Evolutionary conservation across 92 coral and sea anemone genomes (phyloP), one percentile per base, ranked within the genome.

Genomic region (Palythoa grandis): DNA sequence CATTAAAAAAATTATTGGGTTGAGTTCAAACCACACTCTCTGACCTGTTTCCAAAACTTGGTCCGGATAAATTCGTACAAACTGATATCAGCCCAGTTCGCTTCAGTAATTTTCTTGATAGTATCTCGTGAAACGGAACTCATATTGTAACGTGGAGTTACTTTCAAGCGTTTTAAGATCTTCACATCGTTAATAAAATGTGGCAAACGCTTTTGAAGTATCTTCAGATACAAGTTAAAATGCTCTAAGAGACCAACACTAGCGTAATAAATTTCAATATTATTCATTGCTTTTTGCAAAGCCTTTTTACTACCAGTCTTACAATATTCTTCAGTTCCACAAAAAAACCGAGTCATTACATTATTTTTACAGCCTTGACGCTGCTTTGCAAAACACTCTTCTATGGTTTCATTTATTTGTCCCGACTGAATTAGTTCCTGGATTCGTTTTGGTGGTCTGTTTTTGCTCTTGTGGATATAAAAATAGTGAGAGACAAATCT

Each of bases 71-170:
- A 95, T 7, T 91, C 77, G 70, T 95, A 96, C 72, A 96, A 82
- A 74, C 89, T 88, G 1, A 87, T 77, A 84, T 96, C 99, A 3
- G 97, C 99, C 77, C 88, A 76, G 91, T 96, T 96, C 10, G 91
- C 94, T 52, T 89, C 90, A 3, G 72, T 76, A 20, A 94, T 90
- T 82, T 70, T 82, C 15, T 37, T 53, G 13, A 92, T 88, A 14
- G 84, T 58, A 11, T 19, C 52, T 2, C 63, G 52, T 78, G 83
- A 58, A 35, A 92, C 47, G 20, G 88, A 86, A 37, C 67, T 84
- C 69, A 39, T 60, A 29, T 80, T 87, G 75, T 80, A 88, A 39
- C 39, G 38, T 23, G 78, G 40, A 10, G 86, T 86, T 13, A 24
- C 63, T 16, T 54, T 86, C 8, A 2, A 16, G 1, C 58, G 60